phyloP scores from a whole-genome alignment of 2,113 vertebrate species.

The Camelus dromedarius region DNA sequence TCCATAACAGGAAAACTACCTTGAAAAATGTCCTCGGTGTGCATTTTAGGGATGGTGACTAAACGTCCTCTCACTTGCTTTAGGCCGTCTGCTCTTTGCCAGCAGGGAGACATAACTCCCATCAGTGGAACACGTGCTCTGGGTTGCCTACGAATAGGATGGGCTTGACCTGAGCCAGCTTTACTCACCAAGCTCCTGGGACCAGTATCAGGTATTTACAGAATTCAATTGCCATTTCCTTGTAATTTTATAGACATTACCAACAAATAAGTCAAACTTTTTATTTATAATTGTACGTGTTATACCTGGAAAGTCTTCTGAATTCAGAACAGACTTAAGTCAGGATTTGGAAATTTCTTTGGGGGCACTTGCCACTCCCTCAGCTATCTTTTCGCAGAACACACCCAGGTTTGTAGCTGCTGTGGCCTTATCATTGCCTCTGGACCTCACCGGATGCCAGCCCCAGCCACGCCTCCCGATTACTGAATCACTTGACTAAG shows the following conservation, averaged over 20 bases:
- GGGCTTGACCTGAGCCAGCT: not conserved
- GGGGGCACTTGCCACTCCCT: not conserved
- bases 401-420: not conserved
- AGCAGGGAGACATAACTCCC: not conserved
- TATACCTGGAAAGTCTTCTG: not conserved
- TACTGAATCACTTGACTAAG: not conserved
- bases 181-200: not conserved
- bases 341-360: not conserved
- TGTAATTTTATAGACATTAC: not conserved
- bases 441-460: not conserved
- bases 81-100: not conserved
- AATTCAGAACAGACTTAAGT: not conserved
- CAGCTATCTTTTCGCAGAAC: not conserved
- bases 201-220: not conserved
- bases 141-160: not conserved
- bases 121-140: not conserved
- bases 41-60: not conserved
- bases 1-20: not conserved
- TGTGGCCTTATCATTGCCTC: not conserved
- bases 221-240: conserved; percentile 4
- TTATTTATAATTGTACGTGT: not conserved
- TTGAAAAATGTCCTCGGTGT: not conserved
- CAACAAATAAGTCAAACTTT: not conserved
- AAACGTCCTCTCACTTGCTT: not conserved
- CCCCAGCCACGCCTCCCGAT: not conserved